phyloP scores from a whole-genome alignment of 1,140 invertebrate species.

The Magallana ariakensis region DNA sequence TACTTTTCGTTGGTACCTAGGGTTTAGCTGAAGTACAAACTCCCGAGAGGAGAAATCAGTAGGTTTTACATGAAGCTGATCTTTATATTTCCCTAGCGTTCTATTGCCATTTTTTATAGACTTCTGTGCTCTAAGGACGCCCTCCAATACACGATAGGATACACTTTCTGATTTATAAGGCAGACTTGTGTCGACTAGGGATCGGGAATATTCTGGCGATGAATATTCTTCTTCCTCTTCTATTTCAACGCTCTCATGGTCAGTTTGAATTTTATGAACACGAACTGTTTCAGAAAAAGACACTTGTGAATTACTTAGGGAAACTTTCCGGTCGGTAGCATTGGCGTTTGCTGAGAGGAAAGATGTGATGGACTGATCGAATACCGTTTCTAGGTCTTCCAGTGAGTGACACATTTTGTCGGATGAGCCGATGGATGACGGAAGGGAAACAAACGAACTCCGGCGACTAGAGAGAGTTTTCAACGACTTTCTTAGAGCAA shows the following conservation, averaged over 20 bases:
- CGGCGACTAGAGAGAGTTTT: not conserved
- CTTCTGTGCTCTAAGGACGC: not conserved
- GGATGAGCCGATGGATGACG: not conserved
- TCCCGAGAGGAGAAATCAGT: not conserved
- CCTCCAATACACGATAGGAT: not conserved
- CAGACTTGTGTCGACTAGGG: not conserved
- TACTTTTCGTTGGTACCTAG: not conserved
- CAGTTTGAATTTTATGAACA: not conserved
- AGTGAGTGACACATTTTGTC: constrained; percentile 26
- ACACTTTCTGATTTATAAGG: not conserved
- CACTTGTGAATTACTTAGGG: constrained; percentile 5
- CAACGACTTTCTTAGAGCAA: not conserved
- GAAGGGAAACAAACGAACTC: not conserved
- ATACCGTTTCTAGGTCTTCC: constrained; percentile 2
- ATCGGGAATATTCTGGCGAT: not conserved
- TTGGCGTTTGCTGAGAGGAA: not conserved
- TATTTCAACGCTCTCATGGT: not conserved
- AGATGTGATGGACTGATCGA: not conserved
- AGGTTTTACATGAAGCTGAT: constrained; percentile 13
- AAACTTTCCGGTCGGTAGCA: not conserved
- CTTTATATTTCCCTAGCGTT: constrained; percentile 16
- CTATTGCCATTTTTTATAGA: not conserved
- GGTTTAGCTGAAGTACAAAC: not conserved
- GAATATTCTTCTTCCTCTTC: not conserved
- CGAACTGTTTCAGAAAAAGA: not conserved